A percentile compares a stretch with the other conserved stretches of the same genome.
These are phyloP conservation scores for Austrolebias charrua DNA, from an alignment of 2,797 vertebrate genomes.

Conservation along the genomic window DNA sequence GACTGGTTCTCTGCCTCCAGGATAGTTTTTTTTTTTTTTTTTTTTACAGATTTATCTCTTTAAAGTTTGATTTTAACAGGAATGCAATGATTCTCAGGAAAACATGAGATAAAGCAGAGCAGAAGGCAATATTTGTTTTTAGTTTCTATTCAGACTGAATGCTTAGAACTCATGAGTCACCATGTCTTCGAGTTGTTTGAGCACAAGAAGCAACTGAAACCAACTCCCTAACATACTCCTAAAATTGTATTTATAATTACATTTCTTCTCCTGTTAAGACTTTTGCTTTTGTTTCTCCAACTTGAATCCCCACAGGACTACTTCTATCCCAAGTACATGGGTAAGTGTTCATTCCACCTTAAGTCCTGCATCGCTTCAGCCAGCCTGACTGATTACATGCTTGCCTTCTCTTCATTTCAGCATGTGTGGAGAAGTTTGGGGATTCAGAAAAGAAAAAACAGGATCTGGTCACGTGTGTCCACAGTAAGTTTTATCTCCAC, in stretches of 20 bases:
- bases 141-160: too few relatives aligned
- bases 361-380: constrained; percentile 10
- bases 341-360: constrained; percentile 79
- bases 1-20: too few relatives aligned
- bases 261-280: constrained; percentile 24
- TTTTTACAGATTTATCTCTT: too few relatives aligned
- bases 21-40: too few relatives aligned
- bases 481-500: constrained; percentile 84
- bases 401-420: constrained; percentile 70
- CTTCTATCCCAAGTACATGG: constrained; percentile 93
- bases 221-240: background rate
- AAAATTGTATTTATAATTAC: background rate
- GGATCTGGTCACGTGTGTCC: constrained; percentile 89
- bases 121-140: too few relatives aligned
- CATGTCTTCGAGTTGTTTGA: too few relatives aligned
- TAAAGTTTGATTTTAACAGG: too few relatives aligned
- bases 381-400: background rate
- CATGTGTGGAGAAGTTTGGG: constrained; percentile 85
- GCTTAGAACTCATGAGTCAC: too few relatives aligned
- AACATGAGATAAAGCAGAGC: too few relatives aligned
- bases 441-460: constrained; percentile 83
- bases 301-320: constrained; percentile 83
- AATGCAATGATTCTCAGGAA: too few relatives aligned
- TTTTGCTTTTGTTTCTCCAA: constrained; percentile 24
- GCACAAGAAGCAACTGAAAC: background rate